Evolutionary conservation across 2,888 invertebrate species (phyloP).

Genomic region (Cyrtodaria siliqua): DNA sequence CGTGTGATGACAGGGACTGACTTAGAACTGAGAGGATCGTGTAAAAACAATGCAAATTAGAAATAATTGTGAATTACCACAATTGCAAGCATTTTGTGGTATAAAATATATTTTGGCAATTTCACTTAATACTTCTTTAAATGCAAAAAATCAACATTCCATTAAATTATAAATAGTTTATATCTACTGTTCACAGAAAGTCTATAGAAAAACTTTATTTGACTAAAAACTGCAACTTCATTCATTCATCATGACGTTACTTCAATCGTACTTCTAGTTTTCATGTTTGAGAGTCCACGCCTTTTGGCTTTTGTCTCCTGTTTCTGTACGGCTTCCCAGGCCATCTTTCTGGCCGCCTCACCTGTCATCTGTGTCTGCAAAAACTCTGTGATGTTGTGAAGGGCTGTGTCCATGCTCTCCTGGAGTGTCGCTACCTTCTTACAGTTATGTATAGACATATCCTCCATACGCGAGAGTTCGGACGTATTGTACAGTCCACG

Average conservation of each 20-base stretch:
- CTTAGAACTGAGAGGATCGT: too few relatives aligned
- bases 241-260: slow-evolving; percentile 20
- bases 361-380: slow-evolving; percentile 80
- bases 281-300: slow-evolving; percentile 19
- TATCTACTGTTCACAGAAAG: too few relatives aligned
- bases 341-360: slow-evolving; percentile 67
- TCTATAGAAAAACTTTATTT: too few relatives aligned
- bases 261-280: slow-evolving; percentile 34
- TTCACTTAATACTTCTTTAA: too few relatives aligned
- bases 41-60: too few relatives aligned
- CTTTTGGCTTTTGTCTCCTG: slow-evolving; percentile 45
- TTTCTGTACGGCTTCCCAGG: slow-evolving; percentile 67
- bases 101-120: too few relatives aligned
- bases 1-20: too few relatives aligned
- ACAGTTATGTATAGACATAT: slow-evolving; percentile 75
- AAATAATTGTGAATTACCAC: too few relatives aligned
- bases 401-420: slow-evolving; percentile 78
- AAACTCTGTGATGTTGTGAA: slow-evolving; percentile 80
- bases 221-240: too few relatives aligned
- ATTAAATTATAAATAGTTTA: too few relatives aligned
- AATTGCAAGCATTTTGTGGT: too few relatives aligned
- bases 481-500: slow-evolving; percentile 81
- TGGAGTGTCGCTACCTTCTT: slow-evolving; percentile 74
- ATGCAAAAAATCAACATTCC: too few relatives aligned
- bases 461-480: slow-evolving; percentile 79